Evolutionary conservation across 2,888 invertebrate genomes (phyloP).

Genomic region (Acanthosepion esculentum): DNA sequence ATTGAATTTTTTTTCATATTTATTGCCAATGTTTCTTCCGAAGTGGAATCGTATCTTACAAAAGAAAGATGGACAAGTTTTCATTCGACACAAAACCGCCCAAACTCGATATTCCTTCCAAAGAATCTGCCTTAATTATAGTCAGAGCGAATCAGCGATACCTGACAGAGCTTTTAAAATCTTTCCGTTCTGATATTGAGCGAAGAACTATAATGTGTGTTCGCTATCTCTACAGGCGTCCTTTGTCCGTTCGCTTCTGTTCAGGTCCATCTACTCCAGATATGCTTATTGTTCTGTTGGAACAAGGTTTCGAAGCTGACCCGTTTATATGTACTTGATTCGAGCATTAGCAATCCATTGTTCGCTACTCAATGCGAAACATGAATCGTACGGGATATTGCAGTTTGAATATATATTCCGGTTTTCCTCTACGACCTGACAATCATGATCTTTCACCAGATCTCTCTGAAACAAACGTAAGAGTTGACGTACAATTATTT

Average conservation of each 20-base stretch:
- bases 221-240: constrained; percentile 13
- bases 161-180: neutral
- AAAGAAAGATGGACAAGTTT: too few relatives aligned
- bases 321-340: neutral
- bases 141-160: neutral
- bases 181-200: neutral
- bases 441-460: neutral
- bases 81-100: too few relatives aligned
- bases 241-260: neutral
- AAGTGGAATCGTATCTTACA: too few relatives aligned
- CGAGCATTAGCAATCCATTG: neutral
- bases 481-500: neutral
- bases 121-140: neutral
- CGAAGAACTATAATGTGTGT: neutral
- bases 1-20: too few relatives aligned
- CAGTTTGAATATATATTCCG: neutral
- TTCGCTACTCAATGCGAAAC: neutral
- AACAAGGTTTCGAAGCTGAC: neutral
- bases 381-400: neutral
- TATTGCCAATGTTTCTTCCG: too few relatives aligned
- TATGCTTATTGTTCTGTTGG: neutral
- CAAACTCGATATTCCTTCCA: neutral
- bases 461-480: neutral
- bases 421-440: neutral
- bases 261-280: neutral